Percentiles rank a stretch among this genome's conserved stretches.
Evolutionary conservation across 2,888 invertebrate species (phyloP).

Genomic region (Tipula lateralis): DNA sequence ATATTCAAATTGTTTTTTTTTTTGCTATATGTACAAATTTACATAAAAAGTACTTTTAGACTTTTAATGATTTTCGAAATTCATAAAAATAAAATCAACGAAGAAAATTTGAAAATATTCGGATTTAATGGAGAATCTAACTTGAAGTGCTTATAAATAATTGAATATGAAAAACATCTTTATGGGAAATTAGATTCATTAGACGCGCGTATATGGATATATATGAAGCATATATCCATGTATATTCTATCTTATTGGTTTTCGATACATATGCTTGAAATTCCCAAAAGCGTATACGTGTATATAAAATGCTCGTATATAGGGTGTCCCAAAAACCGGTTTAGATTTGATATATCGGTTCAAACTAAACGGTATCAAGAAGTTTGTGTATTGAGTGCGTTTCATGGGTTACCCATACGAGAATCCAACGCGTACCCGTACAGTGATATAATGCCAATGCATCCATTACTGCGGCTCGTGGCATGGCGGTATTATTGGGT

Average conservation of each 20-base stretch:
- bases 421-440: no score
- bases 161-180: not conserved
- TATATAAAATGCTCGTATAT: no score
- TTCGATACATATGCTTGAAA: not conserved
- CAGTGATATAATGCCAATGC: no score
- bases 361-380: no score
- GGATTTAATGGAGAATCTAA: not conserved
- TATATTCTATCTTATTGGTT: not conserved
- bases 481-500: no score
- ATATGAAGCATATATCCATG: not conserved
- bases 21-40: not conserved
- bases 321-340: no score
- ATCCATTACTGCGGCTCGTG: no score
- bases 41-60: constrained; percentile 4
- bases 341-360: no score
- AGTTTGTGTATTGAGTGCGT: no score
- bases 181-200: not conserved
- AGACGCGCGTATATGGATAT: not conserved
- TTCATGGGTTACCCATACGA: no score
- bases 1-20: not conserved
- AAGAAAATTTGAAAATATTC: not conserved
- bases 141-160: not conserved
- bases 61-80: not conserved
- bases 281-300: not conserved
- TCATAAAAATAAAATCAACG: no score